A percentile compares a stretch with the other conserved stretches of the same genome.
phyloP scores from a whole-genome alignment of 1,140 invertebrate genomes.

The Platyscapa corneri region DNA sequence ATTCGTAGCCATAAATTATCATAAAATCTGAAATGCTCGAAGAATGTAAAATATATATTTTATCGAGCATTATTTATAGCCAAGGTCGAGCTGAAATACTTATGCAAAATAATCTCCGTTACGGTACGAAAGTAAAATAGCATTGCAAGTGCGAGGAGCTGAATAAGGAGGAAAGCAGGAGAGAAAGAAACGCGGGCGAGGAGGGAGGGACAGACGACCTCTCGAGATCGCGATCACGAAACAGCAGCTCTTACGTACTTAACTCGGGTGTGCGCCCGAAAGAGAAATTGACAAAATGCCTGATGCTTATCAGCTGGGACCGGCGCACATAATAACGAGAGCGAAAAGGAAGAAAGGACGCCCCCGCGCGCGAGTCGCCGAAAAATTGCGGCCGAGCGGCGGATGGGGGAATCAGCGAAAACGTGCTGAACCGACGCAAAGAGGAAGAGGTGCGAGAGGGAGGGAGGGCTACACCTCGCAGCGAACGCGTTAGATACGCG shows the following conservation, averaged over 20 bases:
- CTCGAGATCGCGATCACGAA: no score
- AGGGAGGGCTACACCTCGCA: neutral
- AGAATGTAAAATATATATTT: neutral
- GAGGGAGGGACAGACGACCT: neutral
- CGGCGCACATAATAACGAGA: neutral
- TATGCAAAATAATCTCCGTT: constrained; percentile 12
- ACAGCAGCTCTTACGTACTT: neutral
- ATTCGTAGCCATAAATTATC: constrained; percentile 7
- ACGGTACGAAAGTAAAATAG: neutral
- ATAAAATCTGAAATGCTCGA: constrained; percentile 13
- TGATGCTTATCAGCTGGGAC: constrained; percentile 5
- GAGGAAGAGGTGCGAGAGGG: neutral
- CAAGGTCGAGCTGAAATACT: constrained; percentile 4
- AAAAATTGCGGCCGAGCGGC: no score
- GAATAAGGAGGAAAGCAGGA: neutral
- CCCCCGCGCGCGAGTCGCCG: no score
- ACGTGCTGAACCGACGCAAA: no score
- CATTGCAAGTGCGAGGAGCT: neutral
- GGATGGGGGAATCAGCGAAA: no score
- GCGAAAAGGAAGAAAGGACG: no score
- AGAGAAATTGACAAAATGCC: constrained; percentile 37
- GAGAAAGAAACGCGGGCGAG: neutral
- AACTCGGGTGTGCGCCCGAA: neutral
- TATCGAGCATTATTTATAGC: constrained; percentile 5
- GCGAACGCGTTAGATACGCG: neutral